Base-by-base conservation (phyloP, 2,797 vertebrate species). In the Neopelma chrysocephalum region DNA sequence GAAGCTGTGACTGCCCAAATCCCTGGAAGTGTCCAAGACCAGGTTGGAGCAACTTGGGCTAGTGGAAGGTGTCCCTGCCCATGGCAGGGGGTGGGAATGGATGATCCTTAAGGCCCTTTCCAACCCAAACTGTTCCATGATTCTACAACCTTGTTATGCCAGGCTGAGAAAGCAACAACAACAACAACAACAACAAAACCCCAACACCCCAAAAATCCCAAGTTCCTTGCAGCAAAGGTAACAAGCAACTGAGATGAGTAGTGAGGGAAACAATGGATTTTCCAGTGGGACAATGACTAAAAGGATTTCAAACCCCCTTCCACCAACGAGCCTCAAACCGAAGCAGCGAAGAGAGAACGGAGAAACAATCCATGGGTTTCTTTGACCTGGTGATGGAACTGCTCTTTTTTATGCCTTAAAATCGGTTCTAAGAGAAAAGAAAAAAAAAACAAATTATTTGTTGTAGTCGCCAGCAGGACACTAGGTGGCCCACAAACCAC, bases 401-500 rank as follows among this genome's bases (percentile, higher is more conserved):
- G 3, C 4, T 21, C 5, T 36, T 42, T 36, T 20, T 19, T 20
- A 50, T 14, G 0, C n/a, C 43, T 76, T 47, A 12, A 60, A 31
- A 26, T 20, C 56, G 9, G 8, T 34, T 22, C 47, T 25, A 19
- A 16, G 43, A 22, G 38, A 40, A 87, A 29, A 0, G 18, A 27
- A 45, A 27, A 27, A 48, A 27, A 45, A 12, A 58, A 19, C 61
- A 34, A 11, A 12, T 1, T 17, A 0, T 47, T 76, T 51, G 25
- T 3, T 9, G 11, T 26, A 90, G 80, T 47, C 60, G 0, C n/a
- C 84, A 82, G 53, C 70, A 60, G 89, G 88, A 96, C 92, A 93
- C 90, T 91, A 96, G 94, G 81, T 94, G 94, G 94, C 94, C 88
- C 86, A 89, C 93, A 90, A 88, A 86, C 43, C 80, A 53, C 95